phyloP scores from a whole-genome alignment of 2,113 vertebrate genomes.

The Tapirus terrestris region DNA sequence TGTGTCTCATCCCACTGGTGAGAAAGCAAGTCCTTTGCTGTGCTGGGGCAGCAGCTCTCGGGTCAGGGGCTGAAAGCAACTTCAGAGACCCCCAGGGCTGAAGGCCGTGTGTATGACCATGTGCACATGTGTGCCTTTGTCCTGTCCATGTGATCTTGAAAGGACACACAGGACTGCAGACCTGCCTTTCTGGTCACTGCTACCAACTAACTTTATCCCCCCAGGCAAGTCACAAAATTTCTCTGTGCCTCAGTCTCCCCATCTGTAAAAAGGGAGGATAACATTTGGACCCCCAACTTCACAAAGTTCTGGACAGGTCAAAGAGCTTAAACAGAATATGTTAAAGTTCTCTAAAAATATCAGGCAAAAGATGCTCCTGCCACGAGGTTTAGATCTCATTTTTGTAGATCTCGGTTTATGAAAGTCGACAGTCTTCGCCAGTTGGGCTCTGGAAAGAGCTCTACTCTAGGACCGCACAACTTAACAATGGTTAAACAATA shows the following conservation, averaged over 20 bases:
- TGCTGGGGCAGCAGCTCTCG: background rate
- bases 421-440: background rate
- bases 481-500: background rate
- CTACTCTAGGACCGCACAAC: background rate
- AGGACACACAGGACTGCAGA: background rate
- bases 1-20: background rate
- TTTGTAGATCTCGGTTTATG: background rate
- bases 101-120: background rate
- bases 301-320: background rate
- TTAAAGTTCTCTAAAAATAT: background rate
- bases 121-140: background rate
- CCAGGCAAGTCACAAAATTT: background rate
- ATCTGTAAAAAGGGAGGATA: background rate
- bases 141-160: background rate
- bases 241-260: background rate
- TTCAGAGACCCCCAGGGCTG: background rate
- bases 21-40: background rate
- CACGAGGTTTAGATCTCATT: background rate
- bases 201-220: background rate
- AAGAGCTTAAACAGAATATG: background rate
- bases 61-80: background rate
- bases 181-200: background rate
- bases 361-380: background rate
- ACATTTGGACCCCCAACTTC: background rate
- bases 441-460: background rate